Percentiles rank a stretch among this genome's conserved stretches.
Conservation (phyloP, 2,797 vertebrate genomes). For the Chelidonichthys spinosus region DNA sequence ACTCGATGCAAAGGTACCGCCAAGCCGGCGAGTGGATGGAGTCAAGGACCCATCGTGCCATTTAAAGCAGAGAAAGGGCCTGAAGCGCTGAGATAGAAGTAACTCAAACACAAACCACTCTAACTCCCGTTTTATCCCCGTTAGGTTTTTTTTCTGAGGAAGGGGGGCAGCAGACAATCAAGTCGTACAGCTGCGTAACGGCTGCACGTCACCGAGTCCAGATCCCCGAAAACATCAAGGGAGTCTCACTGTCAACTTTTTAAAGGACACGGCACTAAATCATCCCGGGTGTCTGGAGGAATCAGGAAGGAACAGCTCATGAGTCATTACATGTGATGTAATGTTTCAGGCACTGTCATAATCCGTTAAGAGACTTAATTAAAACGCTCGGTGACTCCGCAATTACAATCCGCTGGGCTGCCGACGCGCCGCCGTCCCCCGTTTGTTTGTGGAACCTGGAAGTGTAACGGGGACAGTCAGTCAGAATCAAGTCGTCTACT, state of each 20-base stretch:
- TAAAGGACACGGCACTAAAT: conserved; percentile 61
- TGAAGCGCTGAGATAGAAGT: conserved; percentile 43
- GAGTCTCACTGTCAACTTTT: conserved; percentile 48
- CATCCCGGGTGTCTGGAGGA: conserved; percentile 60
- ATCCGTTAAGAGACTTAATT: conserved; percentile 75
- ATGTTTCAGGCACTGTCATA: conserved; percentile 65
- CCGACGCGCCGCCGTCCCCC: conserved; percentile 23
- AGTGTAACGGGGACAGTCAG: conserved; percentile 64
- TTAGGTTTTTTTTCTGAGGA: conserved; percentile 42
- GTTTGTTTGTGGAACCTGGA: conserved; percentile 67
- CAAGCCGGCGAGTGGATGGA: conserved; percentile 45
- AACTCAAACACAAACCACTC: conserved; percentile 49
- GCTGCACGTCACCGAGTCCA: conserved; percentile 40
- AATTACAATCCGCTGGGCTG: conserved; percentile 56
- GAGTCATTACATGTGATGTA: conserved; percentile 62
- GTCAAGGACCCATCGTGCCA: conserved; percentile 61
- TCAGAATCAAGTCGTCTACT: conserved; percentile 73
- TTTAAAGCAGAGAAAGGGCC: conserved; percentile 57
- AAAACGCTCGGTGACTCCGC: conserved; percentile 63
- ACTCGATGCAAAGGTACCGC: conserved; percentile 51
- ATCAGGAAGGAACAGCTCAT: conserved; percentile 50
- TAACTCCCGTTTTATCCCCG: conserved; percentile 44
- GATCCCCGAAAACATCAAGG: conserved; percentile 46
- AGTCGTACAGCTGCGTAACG: conserved; percentile 37
- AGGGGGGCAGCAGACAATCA: conserved; percentile 40